phyloP scores from a whole-genome alignment of 1,140 invertebrate genomes.

The Ladona fulva region DNA sequence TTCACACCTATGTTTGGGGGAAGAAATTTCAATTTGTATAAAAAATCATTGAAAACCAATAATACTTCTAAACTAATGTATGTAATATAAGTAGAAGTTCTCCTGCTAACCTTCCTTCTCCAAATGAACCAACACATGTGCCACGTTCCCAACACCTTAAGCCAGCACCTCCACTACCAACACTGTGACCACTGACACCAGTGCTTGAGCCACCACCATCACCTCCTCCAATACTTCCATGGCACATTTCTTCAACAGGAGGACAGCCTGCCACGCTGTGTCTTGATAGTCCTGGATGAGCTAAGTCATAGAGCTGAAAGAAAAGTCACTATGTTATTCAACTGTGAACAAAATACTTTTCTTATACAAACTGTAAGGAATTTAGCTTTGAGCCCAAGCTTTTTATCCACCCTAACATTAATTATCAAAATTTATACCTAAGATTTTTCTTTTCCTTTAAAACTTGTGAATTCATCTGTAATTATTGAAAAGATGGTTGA shows the following conservation, averaged over 20 bases:
- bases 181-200: background rate
- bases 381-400: too few species aligned
- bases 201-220: background rate
- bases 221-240: constrained; percentile 28
- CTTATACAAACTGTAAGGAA: too few species aligned
- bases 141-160: constrained; percentile 85
- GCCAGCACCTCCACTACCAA: constrained; percentile 58
- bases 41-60: too few species aligned
- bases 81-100: background rate
- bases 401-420: too few species aligned
- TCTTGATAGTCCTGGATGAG: constrained; percentile 72
- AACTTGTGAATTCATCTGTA: too few species aligned
- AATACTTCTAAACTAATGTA: background rate
- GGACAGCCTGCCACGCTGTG: constrained; percentile 81
- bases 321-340: too few species aligned
- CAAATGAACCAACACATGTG: constrained; percentile 82
- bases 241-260: constrained; percentile 81
- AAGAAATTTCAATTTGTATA: too few species aligned
- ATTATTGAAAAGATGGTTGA: too few species aligned
- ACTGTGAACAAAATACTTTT: too few species aligned
- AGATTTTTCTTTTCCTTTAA: too few species aligned
- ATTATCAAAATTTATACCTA: too few species aligned
- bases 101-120: background rate
- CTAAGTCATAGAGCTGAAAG: constrained; percentile 73
- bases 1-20: constrained; percentile 62